Conservation (phyloP, 2,113 vertebrate species). For the Melanerpes formicivorus region DNA sequence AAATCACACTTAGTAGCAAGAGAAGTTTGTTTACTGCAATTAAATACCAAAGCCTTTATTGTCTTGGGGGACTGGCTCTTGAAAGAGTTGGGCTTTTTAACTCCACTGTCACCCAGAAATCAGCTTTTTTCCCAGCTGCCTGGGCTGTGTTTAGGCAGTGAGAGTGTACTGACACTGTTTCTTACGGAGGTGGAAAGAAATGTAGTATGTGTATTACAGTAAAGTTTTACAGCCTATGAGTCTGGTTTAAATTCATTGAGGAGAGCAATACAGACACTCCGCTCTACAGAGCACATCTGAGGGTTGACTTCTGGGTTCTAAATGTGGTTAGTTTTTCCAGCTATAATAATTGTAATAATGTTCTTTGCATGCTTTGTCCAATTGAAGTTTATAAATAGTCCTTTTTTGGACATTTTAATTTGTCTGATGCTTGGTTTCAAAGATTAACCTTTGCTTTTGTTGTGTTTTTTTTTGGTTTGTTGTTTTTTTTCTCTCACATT, state of each 20-base stretch:
- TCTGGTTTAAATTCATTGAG: not conserved
- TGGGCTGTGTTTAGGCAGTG: not conserved
- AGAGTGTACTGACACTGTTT: not conserved
- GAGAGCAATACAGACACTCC: not conserved
- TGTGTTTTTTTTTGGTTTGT: not conserved
- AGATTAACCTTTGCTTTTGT: conserved; percentile 33
- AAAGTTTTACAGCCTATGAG: not conserved
- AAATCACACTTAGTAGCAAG: not conserved
- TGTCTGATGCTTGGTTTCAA: not conserved
- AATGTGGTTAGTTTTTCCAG: not conserved
- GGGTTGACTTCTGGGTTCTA: not conserved
- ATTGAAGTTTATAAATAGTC: not conserved
- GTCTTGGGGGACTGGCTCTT: not conserved
- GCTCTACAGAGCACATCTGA: not conserved
- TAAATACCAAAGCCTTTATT: not conserved
- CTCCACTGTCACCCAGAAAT: not conserved
- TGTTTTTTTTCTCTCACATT: conserved; percentile 20
- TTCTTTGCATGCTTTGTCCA: not conserved
- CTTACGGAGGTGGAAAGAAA: not conserved
- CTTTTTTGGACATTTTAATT: not conserved
- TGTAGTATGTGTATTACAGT: not conserved
- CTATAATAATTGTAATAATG: not conserved
- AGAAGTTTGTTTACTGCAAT: not conserved
- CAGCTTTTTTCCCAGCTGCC: not conserved
- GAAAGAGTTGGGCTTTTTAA: not conserved